Evolutionary conservation across 2,113 vertebrate genomes (phyloP).

Genomic region (Urocitellus parryii): DNA sequence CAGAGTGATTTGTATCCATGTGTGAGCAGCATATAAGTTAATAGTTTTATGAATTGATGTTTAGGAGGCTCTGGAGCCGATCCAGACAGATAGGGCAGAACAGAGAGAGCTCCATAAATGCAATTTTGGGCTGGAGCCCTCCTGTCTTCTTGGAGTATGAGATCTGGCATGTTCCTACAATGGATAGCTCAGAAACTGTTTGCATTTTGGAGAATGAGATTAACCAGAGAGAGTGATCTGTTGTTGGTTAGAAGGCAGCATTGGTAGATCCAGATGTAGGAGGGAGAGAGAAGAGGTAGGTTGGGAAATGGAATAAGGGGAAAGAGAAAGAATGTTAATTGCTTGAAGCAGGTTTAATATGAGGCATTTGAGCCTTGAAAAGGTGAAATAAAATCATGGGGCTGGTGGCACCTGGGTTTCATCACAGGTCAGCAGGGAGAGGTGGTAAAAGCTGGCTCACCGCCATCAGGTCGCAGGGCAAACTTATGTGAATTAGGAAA

Average conservation of each 20-base stretch:
- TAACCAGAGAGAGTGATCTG: constrained; percentile 48
- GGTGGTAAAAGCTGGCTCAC: neutral
- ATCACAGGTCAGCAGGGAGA: neutral
- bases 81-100: constrained; percentile 56
- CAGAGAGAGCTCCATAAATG: neutral
- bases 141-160: constrained; percentile 16
- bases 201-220: constrained; percentile 65
- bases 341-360: neutral
- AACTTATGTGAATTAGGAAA: constrained; percentile 44
- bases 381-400: constrained; percentile 32
- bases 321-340: constrained; percentile 1
- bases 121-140: constrained; percentile 18
- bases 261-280: neutral
- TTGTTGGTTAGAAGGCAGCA: constrained; percentile 5
- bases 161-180: neutral
- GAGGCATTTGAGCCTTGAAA: neutral
- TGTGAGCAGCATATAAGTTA: constrained; percentile 55
- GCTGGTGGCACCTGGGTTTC: neutral
- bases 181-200: neutral
- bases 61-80: constrained; percentile 67
- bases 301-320: neutral
- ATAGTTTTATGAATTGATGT: constrained; percentile 59
- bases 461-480: neutral
- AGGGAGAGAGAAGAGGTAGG: neutral
- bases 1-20: constrained; percentile 59